A percentile compares a stretch with the other conserved stretches of the same genome.
Conservation (phyloP, 2,888 invertebrate species). For the Lordiphosa andalusiaca region DNA sequence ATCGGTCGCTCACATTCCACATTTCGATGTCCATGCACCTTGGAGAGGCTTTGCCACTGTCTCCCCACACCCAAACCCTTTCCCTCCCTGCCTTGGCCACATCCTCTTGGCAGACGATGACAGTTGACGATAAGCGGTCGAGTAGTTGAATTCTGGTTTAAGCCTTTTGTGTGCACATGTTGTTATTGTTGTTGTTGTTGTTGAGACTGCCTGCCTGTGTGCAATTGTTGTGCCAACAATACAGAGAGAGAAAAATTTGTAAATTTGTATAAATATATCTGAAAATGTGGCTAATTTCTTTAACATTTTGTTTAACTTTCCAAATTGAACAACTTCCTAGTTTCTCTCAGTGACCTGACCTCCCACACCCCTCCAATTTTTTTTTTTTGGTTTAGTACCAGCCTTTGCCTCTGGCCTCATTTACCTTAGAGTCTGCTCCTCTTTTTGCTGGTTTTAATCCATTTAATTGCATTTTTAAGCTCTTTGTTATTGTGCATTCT, state of each 20-base stretch:
- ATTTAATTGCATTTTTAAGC: conserved; percentile 60
- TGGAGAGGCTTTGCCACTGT: conserved; percentile 34
- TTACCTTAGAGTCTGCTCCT: neutral
- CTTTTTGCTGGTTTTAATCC: conserved; percentile 42
- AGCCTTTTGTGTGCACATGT: neutral
- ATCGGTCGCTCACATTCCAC: conserved; percentile 51
- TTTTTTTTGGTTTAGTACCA: neutral
- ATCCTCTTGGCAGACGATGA: conserved; percentile 54
- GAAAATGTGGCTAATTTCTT: too few relatives aligned
- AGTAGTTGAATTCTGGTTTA: conserved; percentile 28
- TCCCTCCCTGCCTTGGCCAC: conserved; percentile 3
- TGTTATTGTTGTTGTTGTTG: conserved; percentile 30
- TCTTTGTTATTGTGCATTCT: conserved; percentile 28
- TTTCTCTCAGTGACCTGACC: conserved; percentile 1
- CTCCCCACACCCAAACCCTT: too few relatives aligned
- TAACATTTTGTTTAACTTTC: neutral
- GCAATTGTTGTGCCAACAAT: conserved; percentile 48
- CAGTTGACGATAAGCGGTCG: conserved; percentile 53
- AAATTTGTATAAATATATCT: neutral
- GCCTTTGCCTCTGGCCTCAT: conserved; percentile 36
- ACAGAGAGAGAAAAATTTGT: conserved; percentile 8
- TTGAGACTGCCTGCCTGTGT: conserved; percentile 48
- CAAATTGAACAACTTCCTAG: too few relatives aligned
- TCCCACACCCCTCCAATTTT: conserved; percentile 6
- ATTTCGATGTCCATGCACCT: conserved; percentile 56